Percentiles rank a stretch among this genome's conserved stretches.
phyloP scores from a whole-genome alignment of 37 sponge, comb jelly and placozoan species.

The Beroe ovata region DNA sequence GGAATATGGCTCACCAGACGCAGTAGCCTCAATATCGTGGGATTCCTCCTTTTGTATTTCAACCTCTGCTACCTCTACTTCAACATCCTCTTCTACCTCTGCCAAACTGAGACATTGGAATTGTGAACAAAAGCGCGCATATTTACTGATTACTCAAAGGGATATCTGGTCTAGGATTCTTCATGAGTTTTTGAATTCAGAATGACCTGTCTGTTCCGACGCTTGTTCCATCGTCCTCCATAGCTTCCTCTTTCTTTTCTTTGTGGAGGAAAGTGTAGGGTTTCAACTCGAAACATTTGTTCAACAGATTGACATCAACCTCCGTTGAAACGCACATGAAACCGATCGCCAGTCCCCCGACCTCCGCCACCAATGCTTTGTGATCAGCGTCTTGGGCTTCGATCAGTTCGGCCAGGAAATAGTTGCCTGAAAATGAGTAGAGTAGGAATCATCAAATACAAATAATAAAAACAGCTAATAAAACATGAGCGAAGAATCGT shows the following conservation, averaged over 20 bases:
- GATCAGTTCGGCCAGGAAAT: slow-evolving; percentile 94
- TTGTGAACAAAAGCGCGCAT: too few relatives aligned
- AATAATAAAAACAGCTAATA: too few relatives aligned
- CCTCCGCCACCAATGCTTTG: slow-evolving; percentile 91
- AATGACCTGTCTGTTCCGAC: slow-evolving; percentile 56
- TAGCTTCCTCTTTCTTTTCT: slow-evolving; percentile 60
- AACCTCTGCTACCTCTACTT: slow-evolving; percentile 49
- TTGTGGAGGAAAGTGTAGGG: slow-evolving; percentile 85
- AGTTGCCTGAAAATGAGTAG: slow-evolving; percentile 83
- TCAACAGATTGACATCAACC: slow-evolving; percentile 83
- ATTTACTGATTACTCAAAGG: too few relatives aligned
- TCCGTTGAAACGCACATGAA: slow-evolving; percentile 82
- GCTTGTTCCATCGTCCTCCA: slow-evolving; percentile 57
- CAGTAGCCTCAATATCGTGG: neutral
- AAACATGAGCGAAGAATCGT: too few relatives aligned
- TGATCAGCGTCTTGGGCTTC: slow-evolving; percentile 87
- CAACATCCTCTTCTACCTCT: slow-evolving; percentile 12
- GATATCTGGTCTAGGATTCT: too few relatives aligned
- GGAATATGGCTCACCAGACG: neutral
- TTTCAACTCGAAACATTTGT: slow-evolving; percentile 83
- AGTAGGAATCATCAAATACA: too few relatives aligned
- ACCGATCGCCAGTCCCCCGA: slow-evolving; percentile 86
- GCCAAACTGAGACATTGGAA: slow-evolving; percentile 10
- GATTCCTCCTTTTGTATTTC: slow-evolving; percentile 31
- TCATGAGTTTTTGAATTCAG: too few relatives aligned